A percentile compares a stretch with the other conserved stretches of the same genome.
Evolutionary conservation across 2,113 vertebrate species (phyloP).

Genomic region (Barbus barbus): DNA sequence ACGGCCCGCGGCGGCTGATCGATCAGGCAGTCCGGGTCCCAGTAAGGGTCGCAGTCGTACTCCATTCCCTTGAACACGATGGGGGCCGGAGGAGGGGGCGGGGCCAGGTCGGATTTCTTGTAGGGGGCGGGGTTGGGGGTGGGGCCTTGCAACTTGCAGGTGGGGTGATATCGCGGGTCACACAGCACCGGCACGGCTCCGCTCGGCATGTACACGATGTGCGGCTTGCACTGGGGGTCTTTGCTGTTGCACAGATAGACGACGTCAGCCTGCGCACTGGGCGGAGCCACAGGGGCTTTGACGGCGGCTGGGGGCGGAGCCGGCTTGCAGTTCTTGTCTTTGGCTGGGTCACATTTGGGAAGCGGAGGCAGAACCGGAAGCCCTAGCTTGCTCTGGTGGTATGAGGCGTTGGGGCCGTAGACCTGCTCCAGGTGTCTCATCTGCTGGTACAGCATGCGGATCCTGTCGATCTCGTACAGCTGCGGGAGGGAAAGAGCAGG

Average conservation of each 20-base stretch:
- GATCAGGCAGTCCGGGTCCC: no score
- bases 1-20: constrained; percentile 66
- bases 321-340: constrained; percentile 72
- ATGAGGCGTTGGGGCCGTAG: constrained; percentile 75
- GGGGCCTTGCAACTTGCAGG: constrained; percentile 66
- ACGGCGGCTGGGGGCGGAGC: constrained; percentile 57
- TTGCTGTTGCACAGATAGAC: constrained; percentile 75
- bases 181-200: constrained; percentile 75
- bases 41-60: no score
- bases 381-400: constrained; percentile 75
- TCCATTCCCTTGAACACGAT: no score
- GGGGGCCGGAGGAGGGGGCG: no score
- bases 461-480: constrained; percentile 80
- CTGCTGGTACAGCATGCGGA: constrained; percentile 81
- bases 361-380: constrained; percentile 55
- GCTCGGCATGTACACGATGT: constrained; percentile 77
- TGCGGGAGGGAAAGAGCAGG: constrained; percentile 40
- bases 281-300: constrained; percentile 41
- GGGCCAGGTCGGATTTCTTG: constrained; percentile 56
- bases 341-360: constrained; percentile 72
- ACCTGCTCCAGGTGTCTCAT: constrained; percentile 77
- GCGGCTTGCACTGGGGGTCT: constrained; percentile 79
- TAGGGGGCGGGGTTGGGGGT: constrained; percentile 51
- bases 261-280: constrained; percentile 71
- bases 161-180: constrained; percentile 75